Evolutionary conservation across 2,888 invertebrate species (phyloP), one percentile per base, ranked within the genome.

Genomic region (Sabatieria punctata): DNA sequence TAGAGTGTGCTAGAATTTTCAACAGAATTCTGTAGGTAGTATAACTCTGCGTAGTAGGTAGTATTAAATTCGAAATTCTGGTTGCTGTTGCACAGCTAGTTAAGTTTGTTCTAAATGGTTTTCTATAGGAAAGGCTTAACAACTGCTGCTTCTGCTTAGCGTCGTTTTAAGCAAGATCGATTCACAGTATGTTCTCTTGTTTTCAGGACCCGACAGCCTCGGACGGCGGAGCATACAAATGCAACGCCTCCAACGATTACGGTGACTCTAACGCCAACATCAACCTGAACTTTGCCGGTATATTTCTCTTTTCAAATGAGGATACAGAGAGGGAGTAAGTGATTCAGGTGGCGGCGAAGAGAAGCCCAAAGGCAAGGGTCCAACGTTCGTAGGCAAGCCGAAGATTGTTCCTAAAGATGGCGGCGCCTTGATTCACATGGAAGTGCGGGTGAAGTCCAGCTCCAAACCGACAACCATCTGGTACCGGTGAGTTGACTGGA

Each of bases 201-300:
- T 55, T 60, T 15, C 60, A 72, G 72, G 85, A 88, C 72, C 95
- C 95, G 47, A 85, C 85, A 55, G 82, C 82, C 66, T 82, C 84
- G 65, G 95, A 97, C 71, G 95, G 93, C 64, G 97, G 97, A 60
- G 86, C 86, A 72, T 97, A 95, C 76, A 80, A 93, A 67, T 95
- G 95, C 76, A 93, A 93, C 72, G 97, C 95, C 63, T 83, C 89
- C 75, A 97, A 97, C 77, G 79, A 82, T 70, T 82, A 80, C 72
- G 97, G 97, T 71, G 95, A 97, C 77, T 91, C 91, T 75, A 97
- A 97, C 76, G 97, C 97, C 63, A 97, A 95, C 74, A 95, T 97
- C 74, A 88, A 93, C 67, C 82, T 97, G 67, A 97, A 97, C 74
- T 89, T 95, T 76, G 86, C 89, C 83, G 89, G 89, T 54, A 41